phyloP scores from a whole-genome alignment of 2,113 vertebrate genomes.

The Crotalus helleri region DNA sequence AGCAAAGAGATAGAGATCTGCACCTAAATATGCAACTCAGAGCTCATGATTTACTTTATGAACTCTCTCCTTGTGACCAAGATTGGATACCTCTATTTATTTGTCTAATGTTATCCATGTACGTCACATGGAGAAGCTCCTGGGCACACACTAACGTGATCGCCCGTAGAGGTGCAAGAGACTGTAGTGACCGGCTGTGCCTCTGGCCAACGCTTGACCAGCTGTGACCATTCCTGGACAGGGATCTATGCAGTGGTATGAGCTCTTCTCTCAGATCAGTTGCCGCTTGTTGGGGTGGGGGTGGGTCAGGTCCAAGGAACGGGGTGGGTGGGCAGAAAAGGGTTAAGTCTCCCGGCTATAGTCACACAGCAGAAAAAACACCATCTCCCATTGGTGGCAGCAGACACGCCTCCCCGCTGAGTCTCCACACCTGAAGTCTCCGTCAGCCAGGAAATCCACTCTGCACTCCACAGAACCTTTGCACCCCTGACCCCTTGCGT shows the following conservation, averaged over 20 bases:
- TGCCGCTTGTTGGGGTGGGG: neutral
- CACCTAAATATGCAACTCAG: neutral
- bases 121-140: neutral
- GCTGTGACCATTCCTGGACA: neutral
- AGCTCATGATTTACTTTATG: neutral
- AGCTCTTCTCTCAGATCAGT: neutral
- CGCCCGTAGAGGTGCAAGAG: neutral
- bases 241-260: neutral
- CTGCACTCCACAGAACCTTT: too few species aligned
- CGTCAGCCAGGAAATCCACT: neutral
- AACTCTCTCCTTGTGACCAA: neutral
- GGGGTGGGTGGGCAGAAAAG: neutral
- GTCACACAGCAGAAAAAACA: neutral
- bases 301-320: neutral
- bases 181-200: neutral
- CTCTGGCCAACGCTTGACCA: neutral
- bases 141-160: neutral
- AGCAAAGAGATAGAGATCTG: neutral
- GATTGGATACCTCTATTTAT: neutral
- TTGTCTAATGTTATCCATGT: neutral
- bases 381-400: neutral
- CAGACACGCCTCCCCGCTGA: neutral
- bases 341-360: neutral
- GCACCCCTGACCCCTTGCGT: too few species aligned
- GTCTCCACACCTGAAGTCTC: neutral